Base-by-base conservation (phyloP, 2,797 vertebrate species). In the Anniella stebbinsi region DNA sequence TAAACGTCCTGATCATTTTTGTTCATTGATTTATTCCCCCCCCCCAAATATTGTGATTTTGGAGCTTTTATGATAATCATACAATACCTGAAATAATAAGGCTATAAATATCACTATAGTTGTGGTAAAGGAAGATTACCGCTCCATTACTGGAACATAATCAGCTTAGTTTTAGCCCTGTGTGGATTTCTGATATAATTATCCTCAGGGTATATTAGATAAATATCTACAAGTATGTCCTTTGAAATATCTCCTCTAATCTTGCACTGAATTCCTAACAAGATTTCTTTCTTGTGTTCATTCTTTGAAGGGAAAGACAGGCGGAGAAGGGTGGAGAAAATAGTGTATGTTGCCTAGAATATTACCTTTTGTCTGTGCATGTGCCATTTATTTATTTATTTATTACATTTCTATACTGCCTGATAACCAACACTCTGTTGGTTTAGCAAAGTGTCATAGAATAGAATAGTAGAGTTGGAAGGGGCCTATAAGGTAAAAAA, bases 141-240 rank as follows among this genome's bases (percentile, higher is more conserved):
- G 86, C 91, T 89, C 90, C 93, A 95, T 88, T 95, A 96, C 94
- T 85, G 60, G 51, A 95, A 90, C 87, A 94, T 91, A 96, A 93
- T 90, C 92, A 93, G 80, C 82, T 90, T 85, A 94, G 87, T 92
- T 95, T 95, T 91, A 96, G 93, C 91, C 82, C 88, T 94, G 66
- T 87, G 86, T 95, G 90, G 87, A 89, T 93, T 92, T 93, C 93
- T 92, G 93, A 95, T 92, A 77, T 91, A 91, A 95, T 96, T 96
- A 96, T 94, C 95, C 92, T 92, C 94, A 93, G 51, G 80, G 75
- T 94, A 94, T 93, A 95, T 97, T 95, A 95, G 92, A 96, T 95
- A 96, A 95, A 90, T 90, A 96, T 95, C 90, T 92, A 90, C 84
- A 94, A 90, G 69, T 82, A 54, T 94, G 82, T 94, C 91, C 94